Base-by-base conservation (phyloP, 2,888 invertebrate genomes). In the Callimorpha dominula region DNA sequence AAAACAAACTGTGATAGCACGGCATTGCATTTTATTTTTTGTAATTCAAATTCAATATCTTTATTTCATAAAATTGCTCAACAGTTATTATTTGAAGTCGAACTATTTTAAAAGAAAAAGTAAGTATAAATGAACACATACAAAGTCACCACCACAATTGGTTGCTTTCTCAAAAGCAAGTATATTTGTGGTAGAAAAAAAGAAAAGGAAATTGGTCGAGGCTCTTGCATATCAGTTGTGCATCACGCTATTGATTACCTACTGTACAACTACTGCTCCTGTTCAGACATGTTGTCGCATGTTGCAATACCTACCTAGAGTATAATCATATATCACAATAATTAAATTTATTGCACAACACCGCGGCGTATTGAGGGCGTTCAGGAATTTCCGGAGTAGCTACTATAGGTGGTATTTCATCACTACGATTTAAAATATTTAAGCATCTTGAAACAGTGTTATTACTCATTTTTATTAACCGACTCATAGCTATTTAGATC, bases 261-360 rank as follows among this genome's bases (percentile, higher is more conserved):
- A 5, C 43, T 46, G 54, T 54, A 8, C 54, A 31, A 31, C 54
- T 54, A 54, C 54, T 17, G 7, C 50, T 50, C 65, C 7, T 31
- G 64, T 40, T 49, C 9, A 17, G 40, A 54, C 67, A 42, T 42
- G 67, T 67, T 49, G 50, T 3, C 14, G 49, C 65, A 49, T 50
- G 31, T 31, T 50, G 15, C 31, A n/a, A 54, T 67, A 17, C 7
- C 14, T 60, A 46, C 20, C 15, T 46, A 43, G 43, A 43, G 11
- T 9, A 42, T 64, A 7, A 43, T 7, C 4, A 12, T 65, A 65
- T 68, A n/a, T 57, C 57, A 60, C 57, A 57, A 60, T 68, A 65
- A 65, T 65, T 65, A 49, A 43, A 49, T 12, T 49, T 11, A 60
- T 68, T 68, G 43, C 68, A 68, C 68, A 60, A 68, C 20, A 4